phyloP scores from a whole-genome alignment of 2,888 invertebrate species.

The Drosophila nr. fundita region DNA sequence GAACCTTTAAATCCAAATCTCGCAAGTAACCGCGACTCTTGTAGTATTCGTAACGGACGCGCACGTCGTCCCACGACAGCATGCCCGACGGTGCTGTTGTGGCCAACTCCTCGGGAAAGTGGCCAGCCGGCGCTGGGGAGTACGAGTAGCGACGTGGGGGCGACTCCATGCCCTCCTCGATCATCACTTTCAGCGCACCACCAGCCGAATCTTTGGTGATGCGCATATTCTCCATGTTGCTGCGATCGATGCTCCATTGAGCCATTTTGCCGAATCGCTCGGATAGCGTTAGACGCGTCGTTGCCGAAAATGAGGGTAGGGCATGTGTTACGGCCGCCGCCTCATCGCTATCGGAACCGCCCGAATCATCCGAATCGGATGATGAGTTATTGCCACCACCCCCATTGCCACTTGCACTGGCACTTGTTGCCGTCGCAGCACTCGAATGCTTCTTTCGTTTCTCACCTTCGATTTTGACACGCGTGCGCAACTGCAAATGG shows the following conservation, averaged over 20 bases:
- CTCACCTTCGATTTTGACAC: constrained; percentile 85
- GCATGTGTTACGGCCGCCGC: constrained; percentile 81
- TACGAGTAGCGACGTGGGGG: constrained; percentile 87
- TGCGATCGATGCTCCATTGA: constrained; percentile 94
- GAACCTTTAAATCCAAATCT: constrained; percentile 86
- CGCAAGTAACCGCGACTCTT: constrained; percentile 94
- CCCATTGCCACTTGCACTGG: constrained; percentile 59
- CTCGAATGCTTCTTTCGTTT: constrained; percentile 85
- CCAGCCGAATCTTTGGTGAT: constrained; percentile 92
- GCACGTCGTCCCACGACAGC: constrained; percentile 95
- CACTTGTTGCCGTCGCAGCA: constrained; percentile 53
- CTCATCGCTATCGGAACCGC: constrained; percentile 85
- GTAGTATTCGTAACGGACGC: constrained; percentile 95
- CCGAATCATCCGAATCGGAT: constrained; percentile 88
- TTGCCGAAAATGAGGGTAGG: constrained; percentile 87
- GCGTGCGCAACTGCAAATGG: constrained; percentile 79
- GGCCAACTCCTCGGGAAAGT: constrained; percentile 91
- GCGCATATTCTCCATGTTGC: constrained; percentile 93
- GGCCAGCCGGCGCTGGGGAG: constrained; percentile 90
- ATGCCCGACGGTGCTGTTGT: constrained; percentile 89
- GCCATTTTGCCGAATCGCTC: constrained; percentile 97
- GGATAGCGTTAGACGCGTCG: constrained; percentile 90
- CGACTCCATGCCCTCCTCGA: constrained; percentile 88
- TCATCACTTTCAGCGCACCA: constrained; percentile 91
- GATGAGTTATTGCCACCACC: constrained; percentile 82